A percentile compares a stretch with the other conserved stretches of the same genome.
Conservation (phyloP, 2,797 vertebrate species). For the Gallinago solitaria region DNA sequence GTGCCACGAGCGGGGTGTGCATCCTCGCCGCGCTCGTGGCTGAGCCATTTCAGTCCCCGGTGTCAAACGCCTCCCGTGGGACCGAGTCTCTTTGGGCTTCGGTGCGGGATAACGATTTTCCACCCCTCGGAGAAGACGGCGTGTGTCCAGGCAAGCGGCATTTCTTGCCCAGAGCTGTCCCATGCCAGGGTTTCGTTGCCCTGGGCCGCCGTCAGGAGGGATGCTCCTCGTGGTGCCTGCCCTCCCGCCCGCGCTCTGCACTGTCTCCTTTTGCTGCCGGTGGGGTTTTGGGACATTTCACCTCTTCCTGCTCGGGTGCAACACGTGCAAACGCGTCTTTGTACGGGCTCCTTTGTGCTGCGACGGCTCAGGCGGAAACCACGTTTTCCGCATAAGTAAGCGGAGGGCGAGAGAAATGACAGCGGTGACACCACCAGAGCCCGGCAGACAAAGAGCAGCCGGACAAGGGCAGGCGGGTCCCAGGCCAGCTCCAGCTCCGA, state of each 20-base stretch:
- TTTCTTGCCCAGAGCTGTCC: not conserved
- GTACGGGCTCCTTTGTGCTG: not conserved
- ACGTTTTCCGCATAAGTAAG: not conserved
- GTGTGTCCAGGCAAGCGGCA: fast-evolving
- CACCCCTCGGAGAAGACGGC: fast-evolving
- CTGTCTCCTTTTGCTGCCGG: fast-evolving
- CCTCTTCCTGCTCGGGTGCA: not conserved
- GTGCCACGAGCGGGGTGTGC: not conserved
- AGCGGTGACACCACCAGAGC: not conserved
- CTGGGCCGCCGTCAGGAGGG: fast-evolving
- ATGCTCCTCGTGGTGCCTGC: not conserved
- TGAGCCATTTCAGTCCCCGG: fast-evolving
- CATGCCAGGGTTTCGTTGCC: not conserved
- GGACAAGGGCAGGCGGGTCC: fast-evolving
- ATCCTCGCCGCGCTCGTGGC: fast-evolving
- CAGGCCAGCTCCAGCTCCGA: fast-evolving
- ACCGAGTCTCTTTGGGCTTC: not conserved
- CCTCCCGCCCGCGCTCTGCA: fast-evolving
- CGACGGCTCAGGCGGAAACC: not conserved
- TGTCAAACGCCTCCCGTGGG: fast-evolving
- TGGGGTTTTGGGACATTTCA: not conserved
- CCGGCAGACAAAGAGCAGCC: not conserved
- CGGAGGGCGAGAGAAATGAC: not conserved
- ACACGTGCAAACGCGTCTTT: not conserved
- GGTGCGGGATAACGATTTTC: fast-evolving